Percentiles rank a stretch among this genome's conserved stretches.
Evolutionary conservation across 2,797 vertebrate species (phyloP).

Genomic region (Muraenolepis orangiensis): DNA sequence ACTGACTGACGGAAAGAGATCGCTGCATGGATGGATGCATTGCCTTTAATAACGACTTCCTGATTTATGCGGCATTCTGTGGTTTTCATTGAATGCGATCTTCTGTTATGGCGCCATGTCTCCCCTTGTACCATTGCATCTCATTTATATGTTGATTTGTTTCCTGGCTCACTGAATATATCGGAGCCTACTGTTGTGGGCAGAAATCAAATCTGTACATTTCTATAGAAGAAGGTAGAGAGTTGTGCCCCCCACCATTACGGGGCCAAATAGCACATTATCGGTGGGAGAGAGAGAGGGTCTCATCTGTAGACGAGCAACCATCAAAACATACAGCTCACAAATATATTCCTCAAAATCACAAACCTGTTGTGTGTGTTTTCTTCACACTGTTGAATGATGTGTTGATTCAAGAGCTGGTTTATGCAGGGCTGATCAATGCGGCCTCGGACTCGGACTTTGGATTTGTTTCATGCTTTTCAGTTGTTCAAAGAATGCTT

Average conservation of each 20-base stretch:
- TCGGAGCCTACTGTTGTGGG: not conserved
- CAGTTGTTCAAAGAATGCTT: constrained; percentile 37
- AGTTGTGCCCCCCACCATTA: constrained; percentile 4
- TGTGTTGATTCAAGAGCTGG: constrained; percentile 44
- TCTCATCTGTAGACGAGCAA: constrained; percentile 17
- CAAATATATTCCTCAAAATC: constrained; percentile 19
- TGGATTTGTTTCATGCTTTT: constrained; percentile 50
- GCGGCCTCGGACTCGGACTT: constrained; percentile 33
- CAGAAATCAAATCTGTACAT: not conserved
- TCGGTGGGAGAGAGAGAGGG: constrained; percentile 7
- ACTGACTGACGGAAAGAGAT: not conserved
- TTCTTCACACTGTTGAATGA: constrained; percentile 42
- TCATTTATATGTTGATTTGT: not conserved
- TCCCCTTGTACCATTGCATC: too few relatives aligned
- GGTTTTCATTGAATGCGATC: not conserved
- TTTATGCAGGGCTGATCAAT: constrained; percentile 49
- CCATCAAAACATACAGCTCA: constrained; percentile 12
- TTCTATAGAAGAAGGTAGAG: not conserved
- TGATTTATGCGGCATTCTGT: not conserved
- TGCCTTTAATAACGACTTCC: not conserved
- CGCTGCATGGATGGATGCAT: not conserved
- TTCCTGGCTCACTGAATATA: constrained; percentile 1
- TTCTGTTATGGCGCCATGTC: not conserved
- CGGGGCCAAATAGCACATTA: constrained; percentile 19
- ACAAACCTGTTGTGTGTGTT: constrained; percentile 41